These are phyloP conservation scores for Cyanoderma ruficeps DNA, from an alignment of 2,113 vertebrate genomes.

Conservation along the genomic window DNA sequence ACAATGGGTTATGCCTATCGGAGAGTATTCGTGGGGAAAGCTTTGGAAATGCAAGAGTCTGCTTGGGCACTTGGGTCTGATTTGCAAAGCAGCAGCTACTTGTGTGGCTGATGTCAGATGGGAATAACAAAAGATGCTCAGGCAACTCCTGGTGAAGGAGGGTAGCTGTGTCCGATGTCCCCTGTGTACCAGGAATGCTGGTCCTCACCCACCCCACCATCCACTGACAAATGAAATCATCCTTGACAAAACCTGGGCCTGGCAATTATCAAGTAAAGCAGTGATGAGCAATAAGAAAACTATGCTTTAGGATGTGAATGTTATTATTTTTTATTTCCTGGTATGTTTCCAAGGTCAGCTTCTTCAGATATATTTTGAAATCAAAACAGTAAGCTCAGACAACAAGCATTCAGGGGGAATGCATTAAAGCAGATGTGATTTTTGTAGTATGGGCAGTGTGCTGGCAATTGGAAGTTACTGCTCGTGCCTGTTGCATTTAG, in stretches of 20 bases:
- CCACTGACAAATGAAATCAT: not conserved
- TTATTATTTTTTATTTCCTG: not conserved
- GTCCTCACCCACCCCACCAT: not conserved
- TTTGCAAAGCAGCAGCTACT: not conserved
- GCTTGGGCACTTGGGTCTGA: not conserved
- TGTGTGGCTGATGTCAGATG: not conserved
- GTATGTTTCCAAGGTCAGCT: slow-evolving; percentile 5
- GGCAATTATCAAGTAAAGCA: not conserved
- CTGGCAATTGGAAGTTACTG: not conserved
- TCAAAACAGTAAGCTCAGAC: not conserved
- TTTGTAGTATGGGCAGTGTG: not conserved
- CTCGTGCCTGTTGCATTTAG: not conserved
- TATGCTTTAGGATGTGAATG: slow-evolving; percentile 5
- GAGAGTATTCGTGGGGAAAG: not conserved
- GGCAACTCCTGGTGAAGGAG: not conserved
- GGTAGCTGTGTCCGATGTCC: not conserved
- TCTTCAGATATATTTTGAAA: slow-evolving; percentile 20
- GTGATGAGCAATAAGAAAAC: not conserved
- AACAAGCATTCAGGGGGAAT: not conserved
- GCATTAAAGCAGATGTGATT: not conserved
- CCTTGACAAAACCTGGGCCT: not conserved
- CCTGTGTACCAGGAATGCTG: not conserved
- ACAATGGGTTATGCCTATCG: not conserved
- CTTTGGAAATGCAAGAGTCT: not conserved
- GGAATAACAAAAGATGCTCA: not conserved